A percentile compares a stretch with the other conserved stretches of the same genome.
These are phyloP conservation scores for Oedothorax gibbosus DNA, from an alignment of 1,140 invertebrate species.

Conservation along the genomic window DNA sequence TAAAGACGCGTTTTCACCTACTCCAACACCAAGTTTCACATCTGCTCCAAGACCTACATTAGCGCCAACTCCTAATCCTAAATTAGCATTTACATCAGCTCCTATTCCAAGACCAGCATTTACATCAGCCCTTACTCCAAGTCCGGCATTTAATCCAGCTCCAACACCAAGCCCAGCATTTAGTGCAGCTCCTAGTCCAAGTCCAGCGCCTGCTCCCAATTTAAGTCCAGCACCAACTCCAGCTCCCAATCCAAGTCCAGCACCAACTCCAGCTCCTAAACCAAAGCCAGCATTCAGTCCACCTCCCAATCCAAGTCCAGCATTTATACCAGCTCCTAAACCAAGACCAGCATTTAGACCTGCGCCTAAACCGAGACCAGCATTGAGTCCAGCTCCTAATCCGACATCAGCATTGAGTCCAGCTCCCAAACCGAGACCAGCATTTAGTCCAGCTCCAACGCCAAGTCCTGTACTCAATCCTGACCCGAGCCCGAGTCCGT, in stretches of 20 bases:
- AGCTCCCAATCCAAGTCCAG: not conserved
- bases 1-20: not conserved
- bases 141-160: not conserved
- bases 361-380: not conserved
- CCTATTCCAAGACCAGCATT: not conserved
- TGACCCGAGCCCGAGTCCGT: not conserved
- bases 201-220: not conserved
- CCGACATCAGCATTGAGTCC: not conserved
- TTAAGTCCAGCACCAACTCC: conserved; percentile 13
- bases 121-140: conserved; percentile 3
- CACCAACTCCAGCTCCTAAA: conserved; percentile 4
- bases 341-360: not conserved
- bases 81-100: not conserved
- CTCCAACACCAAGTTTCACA: not conserved
- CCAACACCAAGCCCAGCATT: conserved; percentile 3
- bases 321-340: not conserved
- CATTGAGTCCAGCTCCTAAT: not conserved
- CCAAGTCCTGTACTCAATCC: not conserved
- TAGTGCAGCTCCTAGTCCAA: not conserved
- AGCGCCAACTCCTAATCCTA: conserved; percentile 7
- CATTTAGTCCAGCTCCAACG: not conserved
- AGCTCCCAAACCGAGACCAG: not conserved
- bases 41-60: conserved; percentile 5
- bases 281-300: not conserved
- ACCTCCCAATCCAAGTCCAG: not conserved